phyloP scores from a whole-genome alignment of 23 tunicate species.

The Oikopleura vanhoeffeni region DNA sequence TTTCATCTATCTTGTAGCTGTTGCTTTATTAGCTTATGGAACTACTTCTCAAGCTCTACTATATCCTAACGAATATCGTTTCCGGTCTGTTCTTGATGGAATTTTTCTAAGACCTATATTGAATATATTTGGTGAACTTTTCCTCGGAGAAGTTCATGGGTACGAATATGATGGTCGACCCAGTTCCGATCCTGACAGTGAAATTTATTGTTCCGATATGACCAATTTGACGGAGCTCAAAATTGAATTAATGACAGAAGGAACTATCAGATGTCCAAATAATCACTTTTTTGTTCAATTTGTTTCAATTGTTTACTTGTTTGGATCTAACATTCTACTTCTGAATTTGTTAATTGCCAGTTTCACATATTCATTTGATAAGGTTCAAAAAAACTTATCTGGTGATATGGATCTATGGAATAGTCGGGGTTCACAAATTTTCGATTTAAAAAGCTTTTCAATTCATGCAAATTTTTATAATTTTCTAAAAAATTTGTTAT shows the following conservation, averaged over 20 bases:
- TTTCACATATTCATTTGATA: slow-evolving; percentile 28
- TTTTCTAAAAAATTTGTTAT: too few species aligned
- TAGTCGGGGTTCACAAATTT: too few species aligned
- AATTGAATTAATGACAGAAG: too few species aligned
- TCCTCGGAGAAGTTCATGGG: neutral
- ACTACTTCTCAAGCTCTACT: neutral
- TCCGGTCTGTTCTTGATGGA: neutral
- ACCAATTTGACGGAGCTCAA: too few species aligned
- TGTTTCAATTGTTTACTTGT: slow-evolving; percentile 23
- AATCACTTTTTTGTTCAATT: neutral
- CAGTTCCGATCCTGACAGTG: too few species aligned
- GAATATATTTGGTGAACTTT: neutral
- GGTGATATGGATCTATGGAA: slow-evolving; percentile 15
- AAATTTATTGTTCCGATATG: too few species aligned
- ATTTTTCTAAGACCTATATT: neutral
- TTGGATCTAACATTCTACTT: slow-evolving; percentile 25
- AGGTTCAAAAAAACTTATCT: slow-evolving; percentile 15
- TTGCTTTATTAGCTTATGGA: neutral
- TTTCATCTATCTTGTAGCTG: neutral
- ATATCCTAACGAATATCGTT: neutral
- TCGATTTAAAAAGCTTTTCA: too few species aligned
- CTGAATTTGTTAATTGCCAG: slow-evolving; percentile 35
- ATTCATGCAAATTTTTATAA: too few species aligned
- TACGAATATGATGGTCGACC: neutral
- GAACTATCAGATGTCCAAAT: neutral